A percentile compares a stretch with the other conserved stretches of the same genome.
Conservation (phyloP, 1,140 invertebrate species). For the Drosophila insularis region DNA sequence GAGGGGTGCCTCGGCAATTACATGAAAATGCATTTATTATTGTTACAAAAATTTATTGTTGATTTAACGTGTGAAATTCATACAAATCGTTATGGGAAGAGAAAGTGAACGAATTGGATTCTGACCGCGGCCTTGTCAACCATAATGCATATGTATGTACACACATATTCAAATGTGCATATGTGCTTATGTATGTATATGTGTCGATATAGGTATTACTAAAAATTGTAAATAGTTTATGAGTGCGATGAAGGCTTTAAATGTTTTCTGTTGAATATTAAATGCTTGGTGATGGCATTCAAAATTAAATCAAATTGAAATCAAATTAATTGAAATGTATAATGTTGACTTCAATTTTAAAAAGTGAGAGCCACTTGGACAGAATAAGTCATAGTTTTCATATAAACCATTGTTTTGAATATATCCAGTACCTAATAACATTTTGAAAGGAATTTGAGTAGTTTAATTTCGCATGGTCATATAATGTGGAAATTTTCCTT, state of each 20-base stretch:
- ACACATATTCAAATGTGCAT: too few relatives aligned
- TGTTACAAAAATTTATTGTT: constrained; percentile 36
- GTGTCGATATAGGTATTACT: neutral
- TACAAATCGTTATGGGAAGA: neutral
- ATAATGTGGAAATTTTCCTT: too few relatives aligned
- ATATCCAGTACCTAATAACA: too few relatives aligned
- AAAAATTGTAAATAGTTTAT: constrained; percentile 35
- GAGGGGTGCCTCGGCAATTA: constrained; percentile 49
- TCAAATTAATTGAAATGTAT: constrained; percentile 24
- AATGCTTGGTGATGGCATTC: constrained; percentile 40
- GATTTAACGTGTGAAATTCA: constrained; percentile 40
- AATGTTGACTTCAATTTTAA: neutral
- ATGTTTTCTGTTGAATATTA: constrained; percentile 26
- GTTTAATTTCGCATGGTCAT: too few relatives aligned
- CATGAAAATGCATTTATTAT: constrained; percentile 77
- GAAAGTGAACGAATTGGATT: constrained; percentile 3
- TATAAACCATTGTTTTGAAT: too few relatives aligned
- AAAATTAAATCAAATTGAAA: constrained; percentile 23
- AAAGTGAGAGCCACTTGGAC: neutral
- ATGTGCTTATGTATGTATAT: neutral
- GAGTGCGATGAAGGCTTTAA: constrained; percentile 29
- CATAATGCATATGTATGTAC: constrained; percentile 29
- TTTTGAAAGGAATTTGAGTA: too few relatives aligned
- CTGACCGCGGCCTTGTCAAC: constrained; percentile 33
- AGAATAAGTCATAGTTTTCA: neutral